Percentiles rank a stretch among this genome's conserved stretches.
Evolutionary conservation across 2,113 vertebrate genomes (phyloP).

Genomic region (Paralichthys olivaceus): DNA sequence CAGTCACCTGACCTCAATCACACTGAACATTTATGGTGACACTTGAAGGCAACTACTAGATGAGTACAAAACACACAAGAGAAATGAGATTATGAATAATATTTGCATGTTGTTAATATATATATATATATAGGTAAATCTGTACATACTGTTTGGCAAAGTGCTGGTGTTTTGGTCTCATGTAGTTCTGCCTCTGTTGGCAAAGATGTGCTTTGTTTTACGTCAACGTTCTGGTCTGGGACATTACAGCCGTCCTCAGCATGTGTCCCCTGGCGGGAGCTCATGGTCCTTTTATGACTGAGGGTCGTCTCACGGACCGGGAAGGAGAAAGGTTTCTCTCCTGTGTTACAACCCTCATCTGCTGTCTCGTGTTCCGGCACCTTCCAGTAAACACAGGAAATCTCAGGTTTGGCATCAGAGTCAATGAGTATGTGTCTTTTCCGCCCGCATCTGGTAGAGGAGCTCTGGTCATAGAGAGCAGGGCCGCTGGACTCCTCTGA

Average conservation of each 20-base stretch:
- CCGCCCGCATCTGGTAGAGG: slow-evolving; percentile 4
- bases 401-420: slow-evolving; percentile 34
- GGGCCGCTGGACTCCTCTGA: slow-evolving; percentile 6
- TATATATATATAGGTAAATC: background rate
- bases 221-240: slow-evolving; percentile 27
- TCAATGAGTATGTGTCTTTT: slow-evolving; percentile 5
- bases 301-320: slow-evolving; percentile 12
- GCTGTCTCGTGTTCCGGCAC: slow-evolving; percentile 10
- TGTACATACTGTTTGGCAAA: slow-evolving; percentile 56
- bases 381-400: slow-evolving; percentile 18
- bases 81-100: background rate
- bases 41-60: no score
- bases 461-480: slow-evolving; percentile 10
- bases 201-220: slow-evolving; percentile 48
- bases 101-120: background rate
- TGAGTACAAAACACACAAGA: background rate
- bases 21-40: no score
- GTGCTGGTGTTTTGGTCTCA: slow-evolving; percentile 34
- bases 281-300: slow-evolving; percentile 15
- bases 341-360: slow-evolving; percentile 39
- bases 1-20: no score
- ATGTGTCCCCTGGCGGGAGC: slow-evolving; percentile 1
- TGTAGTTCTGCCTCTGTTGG: slow-evolving; percentile 39
- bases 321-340: slow-evolving; percentile 21
- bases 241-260: background rate